Evolutionary conservation across 1,140 invertebrate species (phyloP), one percentile per base, ranked within the genome.

Genomic region (Physella acuta): DNA sequence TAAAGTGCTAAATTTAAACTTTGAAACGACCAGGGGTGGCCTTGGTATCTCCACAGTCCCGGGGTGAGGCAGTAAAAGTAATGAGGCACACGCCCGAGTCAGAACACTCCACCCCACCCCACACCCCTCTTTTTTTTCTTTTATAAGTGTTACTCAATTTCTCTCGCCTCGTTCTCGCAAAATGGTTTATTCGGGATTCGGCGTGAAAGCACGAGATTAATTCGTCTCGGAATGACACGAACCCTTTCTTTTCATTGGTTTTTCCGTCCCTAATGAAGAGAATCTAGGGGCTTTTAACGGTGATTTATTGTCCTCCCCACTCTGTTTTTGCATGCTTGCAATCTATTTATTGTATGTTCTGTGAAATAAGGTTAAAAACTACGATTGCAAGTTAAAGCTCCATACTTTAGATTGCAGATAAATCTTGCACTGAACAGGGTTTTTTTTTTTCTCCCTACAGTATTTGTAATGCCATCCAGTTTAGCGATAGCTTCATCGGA

Each of bases 141-240:
- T 61, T 44, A 61, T 61, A 61, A 61, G 59, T 61, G 59, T 61
- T 61, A 37, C 59, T 61, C 36, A 36, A 61, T 61, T 61, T 61
- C 33, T 36, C 1, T 31, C 33, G 36, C 59, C 37, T 26, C 14
- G 37, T 8, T 39, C 20, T 3, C 39, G 36, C 36, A 37, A 20
- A 36, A 61, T 37, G 33, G 59, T 61, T 36, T 36, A 61, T 36
- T 37, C 28, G 5, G 59, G 36, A 61, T 61, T 36, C 24, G 37
- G 59, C 37, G 36, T 17, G 5, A 34, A 34, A 14, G 59, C n/a
- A 24, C 34, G 36, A 61, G 59, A 61, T 61, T 61, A 61, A 61
- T 61, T 39, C 36, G 4, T n/a, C 16, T 61, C 59, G 24, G 3
- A 26, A 1, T 26, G 2, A 28, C 34, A 14, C 33, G 17, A 39